phyloP scores from a whole-genome alignment of 2,113 vertebrate species.

The Gymnogyps californianus region DNA sequence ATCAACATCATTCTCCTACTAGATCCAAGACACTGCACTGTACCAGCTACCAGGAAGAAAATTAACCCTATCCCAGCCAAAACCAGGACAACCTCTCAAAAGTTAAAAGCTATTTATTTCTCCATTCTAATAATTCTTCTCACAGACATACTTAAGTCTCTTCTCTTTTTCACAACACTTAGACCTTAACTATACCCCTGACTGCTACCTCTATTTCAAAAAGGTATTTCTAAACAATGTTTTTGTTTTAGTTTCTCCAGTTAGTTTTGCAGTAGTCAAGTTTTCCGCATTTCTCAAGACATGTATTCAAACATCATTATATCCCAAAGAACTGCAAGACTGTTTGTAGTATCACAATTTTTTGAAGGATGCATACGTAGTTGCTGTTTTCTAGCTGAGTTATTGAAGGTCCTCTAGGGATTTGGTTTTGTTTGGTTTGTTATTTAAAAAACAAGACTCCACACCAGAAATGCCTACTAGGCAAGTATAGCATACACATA shows the following conservation, averaged over 20 bases:
- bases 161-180: not conserved
- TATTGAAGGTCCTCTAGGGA: not conserved
- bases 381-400: not conserved
- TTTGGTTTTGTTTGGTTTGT: not conserved
- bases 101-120: not conserved
- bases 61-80: too few relatives aligned
- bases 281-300: not conserved
- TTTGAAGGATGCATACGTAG: not conserved
- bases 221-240: not conserved
- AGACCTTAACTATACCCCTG: not conserved
- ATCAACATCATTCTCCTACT: too few relatives aligned
- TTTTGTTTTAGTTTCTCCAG: not conserved
- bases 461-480: not conserved
- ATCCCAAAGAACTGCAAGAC: not conserved
- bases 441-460: not conserved
- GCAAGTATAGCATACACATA: not conserved
- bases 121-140: not conserved
- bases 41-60: too few relatives aligned
- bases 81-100: not conserved
- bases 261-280: not conserved
- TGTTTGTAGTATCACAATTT: not conserved
- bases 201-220: not conserved
- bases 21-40: too few relatives aligned
- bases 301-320: not conserved
- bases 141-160: not conserved